Evolutionary conservation across 1,140 invertebrate species (phyloP).

Genomic region (Nymphalis io): DNA sequence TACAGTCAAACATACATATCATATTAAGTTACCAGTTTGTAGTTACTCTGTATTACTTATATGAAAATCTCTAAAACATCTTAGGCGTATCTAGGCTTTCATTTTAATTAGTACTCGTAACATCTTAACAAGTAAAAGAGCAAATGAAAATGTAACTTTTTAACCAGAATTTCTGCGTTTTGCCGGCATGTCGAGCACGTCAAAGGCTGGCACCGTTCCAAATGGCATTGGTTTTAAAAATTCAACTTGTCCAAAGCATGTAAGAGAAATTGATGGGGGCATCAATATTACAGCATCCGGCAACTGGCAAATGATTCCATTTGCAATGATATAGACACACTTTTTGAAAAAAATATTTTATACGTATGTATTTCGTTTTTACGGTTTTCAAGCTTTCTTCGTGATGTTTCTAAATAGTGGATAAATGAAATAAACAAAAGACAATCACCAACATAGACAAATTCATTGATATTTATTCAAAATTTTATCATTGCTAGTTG

Average conservation of each 20-base stretch:
- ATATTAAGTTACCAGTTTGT: neutral
- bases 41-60: neutral
- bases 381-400: neutral
- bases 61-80: neutral
- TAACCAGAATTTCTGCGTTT: constrained; percentile 8
- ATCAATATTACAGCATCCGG: constrained; percentile 22
- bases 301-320: constrained; percentile 23
- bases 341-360: neutral
- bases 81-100: neutral
- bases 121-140: constrained; percentile 9
- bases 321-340: constrained; percentile 14
- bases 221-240: constrained; percentile 35
- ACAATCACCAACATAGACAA: too few relatives aligned
- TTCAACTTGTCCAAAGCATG: constrained; percentile 29
- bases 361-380: neutral
- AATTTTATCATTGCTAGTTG: too few relatives aligned
- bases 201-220: constrained; percentile 20
- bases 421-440: too few relatives aligned
- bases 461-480: too few relatives aligned
- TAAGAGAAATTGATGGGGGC: constrained; percentile 18
- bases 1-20: neutral
- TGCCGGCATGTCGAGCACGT: constrained; percentile 17
- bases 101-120: neutral
- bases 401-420: too few relatives aligned
- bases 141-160: constrained; percentile 16